These are phyloP conservation scores for Diabrotica virgifera DNA, from an alignment of 1,140 invertebrate genomes.

Conservation along the genomic window DNA sequence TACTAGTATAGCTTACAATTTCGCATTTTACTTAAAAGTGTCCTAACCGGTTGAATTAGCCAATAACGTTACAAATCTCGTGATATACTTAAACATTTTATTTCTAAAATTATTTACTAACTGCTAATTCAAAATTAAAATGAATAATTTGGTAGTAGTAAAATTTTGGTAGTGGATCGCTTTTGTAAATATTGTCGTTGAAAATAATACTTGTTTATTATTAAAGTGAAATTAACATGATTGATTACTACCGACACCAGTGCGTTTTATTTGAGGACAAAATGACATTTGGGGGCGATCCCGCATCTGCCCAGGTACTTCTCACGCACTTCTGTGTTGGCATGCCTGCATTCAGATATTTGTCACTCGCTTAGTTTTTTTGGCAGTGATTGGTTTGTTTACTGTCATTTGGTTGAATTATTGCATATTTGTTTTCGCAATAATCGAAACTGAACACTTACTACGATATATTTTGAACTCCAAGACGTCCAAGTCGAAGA, in stretches of 20 bases:
- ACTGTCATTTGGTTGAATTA: conserved; percentile 41
- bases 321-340: conserved; percentile 47
- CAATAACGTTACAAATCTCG: too few relatives aligned
- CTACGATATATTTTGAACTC: too few relatives aligned
- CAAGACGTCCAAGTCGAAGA: too few relatives aligned
- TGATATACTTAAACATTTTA: too few relatives aligned
- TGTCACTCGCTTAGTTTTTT: conserved; percentile 48
- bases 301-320: conserved; percentile 32
- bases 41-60: too few relatives aligned
- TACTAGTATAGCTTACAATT: too few relatives aligned
- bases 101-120: too few relatives aligned
- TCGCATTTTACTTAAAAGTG: too few relatives aligned
- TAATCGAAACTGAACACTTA: neutral
- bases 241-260: neutral
- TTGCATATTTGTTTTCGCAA: conserved; percentile 11
- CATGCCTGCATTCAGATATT: conserved; percentile 43
- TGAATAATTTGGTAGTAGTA: neutral
- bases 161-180: neutral
- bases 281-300: neutral
- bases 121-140: too few relatives aligned
- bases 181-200: neutral
- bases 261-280: neutral
- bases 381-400: conserved; percentile 43
- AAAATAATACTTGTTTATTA: neutral
- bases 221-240: neutral